phyloP scores from a whole-genome alignment of 2,113 vertebrate genomes.

The Prolemur simus region DNA sequence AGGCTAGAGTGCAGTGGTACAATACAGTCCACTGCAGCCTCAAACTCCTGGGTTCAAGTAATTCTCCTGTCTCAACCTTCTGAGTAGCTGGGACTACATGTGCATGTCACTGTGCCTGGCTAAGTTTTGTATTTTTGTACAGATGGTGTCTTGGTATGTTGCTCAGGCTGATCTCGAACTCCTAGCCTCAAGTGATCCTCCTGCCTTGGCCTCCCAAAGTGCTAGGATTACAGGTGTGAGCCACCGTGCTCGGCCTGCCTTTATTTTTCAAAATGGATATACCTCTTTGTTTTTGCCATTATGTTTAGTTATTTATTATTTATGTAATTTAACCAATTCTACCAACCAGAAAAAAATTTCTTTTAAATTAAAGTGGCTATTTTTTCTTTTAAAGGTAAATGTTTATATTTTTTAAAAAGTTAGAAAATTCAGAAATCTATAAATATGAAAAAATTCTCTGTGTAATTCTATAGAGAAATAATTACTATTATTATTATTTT shows the following conservation, averaged over 20 bases:
- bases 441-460: conserved; percentile 19
- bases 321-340: background rate
- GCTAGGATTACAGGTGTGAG: too few relatives aligned
- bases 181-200: too few relatives aligned
- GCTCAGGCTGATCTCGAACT: too few relatives aligned
- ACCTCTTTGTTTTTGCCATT: background rate
- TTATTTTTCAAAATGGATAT: background rate
- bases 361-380: background rate
- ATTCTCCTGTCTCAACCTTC: background rate
- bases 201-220: too few relatives aligned
- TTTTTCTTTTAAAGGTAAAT: background rate
- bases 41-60: background rate
- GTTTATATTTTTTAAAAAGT: background rate
- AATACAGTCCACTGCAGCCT: background rate
- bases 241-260: background rate
- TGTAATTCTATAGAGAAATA: background rate
- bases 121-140: too few relatives aligned
- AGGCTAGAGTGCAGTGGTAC: background rate
- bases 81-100: too few relatives aligned
- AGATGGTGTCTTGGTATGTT: too few relatives aligned
- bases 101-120: too few relatives aligned
- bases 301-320: background rate
- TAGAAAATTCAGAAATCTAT: background rate
- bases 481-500: background rate
- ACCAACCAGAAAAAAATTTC: background rate